Base-by-base conservation (phyloP, 2,113 vertebrate genomes). In the Charina bottae region DNA sequence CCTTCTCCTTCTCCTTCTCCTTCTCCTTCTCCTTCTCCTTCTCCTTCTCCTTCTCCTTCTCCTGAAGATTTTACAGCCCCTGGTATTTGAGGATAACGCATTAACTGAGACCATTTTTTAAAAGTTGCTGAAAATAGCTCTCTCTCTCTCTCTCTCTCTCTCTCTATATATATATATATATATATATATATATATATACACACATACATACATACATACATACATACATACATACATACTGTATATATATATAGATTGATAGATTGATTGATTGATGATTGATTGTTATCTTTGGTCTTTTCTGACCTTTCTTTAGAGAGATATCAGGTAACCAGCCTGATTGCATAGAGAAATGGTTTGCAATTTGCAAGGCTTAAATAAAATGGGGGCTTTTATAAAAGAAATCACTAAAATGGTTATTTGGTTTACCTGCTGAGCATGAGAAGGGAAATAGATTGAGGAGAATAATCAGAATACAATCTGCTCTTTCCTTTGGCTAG, bases 341-440 rank as follows among this genome's bases (percentile, higher is more conserved):
- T 94, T 94, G 93, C 58, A 10, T 59, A 46, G 0, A 2, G 6
- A 6, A 92, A 19, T 23, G 54, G 54, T 49, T 92, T 83, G 54
- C 90, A 84, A 46, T 46, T 93, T 93, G 62, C 62, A 59, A 89
- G 90, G 42, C 2, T 37, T 85, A 91, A 95, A 78, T 15, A 86
- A 89, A 91, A 56, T 0, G 11, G 89, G 90, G 42, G 33, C 37
- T 83, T 95, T 93, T 84, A 84, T 46, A 87, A 92, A 92, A 91
- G 23, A 54, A 90, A 87, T 87, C 9, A 21, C 88, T 60, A 53
- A 58, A 68, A 88, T 23, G 54, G 12, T 83, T 92, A 0, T 0
- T 94, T 93, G 68, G 15, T 62, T 19, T 49, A 2, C 28, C 42
- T 24, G 21, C 87, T 84, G 84, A 91, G 37, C 89, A 54, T 83